phyloP scores from a whole-genome alignment of 2,797 vertebrate species.

The Netta rufina region DNA sequence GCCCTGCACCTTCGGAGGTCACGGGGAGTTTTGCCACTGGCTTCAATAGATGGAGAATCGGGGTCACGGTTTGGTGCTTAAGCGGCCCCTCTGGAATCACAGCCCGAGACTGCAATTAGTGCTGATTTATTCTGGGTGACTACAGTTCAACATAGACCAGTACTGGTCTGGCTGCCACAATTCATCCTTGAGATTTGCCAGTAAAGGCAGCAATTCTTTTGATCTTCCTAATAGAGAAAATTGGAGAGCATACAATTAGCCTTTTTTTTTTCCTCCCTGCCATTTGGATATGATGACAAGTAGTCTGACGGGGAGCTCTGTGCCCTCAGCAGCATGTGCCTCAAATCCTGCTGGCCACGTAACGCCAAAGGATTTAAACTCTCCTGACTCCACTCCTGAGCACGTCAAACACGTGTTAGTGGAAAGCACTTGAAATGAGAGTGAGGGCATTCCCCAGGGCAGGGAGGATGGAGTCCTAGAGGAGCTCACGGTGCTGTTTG shows the following conservation, averaged over 20 bases:
- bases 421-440: not conserved
- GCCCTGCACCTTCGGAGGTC: not conserved
- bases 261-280: not conserved
- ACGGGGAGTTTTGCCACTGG: not conserved
- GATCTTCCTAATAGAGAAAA: conserved; percentile 73
- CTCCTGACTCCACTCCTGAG: not conserved
- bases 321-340: not conserved
- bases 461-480: not conserved
- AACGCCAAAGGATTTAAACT: not conserved
- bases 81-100: conserved; percentile 60
- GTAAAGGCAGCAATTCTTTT: conserved; percentile 69
- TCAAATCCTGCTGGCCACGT: not conserved
- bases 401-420: not conserved
- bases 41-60: not conserved
- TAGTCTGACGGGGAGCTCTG: not conserved
- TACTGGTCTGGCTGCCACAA: conserved; percentile 56
- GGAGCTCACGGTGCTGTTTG: not conserved
- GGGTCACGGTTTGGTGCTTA: not conserved
- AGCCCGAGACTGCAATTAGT: conserved; percentile 70
- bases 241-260: conserved; percentile 64
- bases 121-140: conserved; percentile 72
- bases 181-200: conserved; percentile 70
- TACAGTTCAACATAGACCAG: conserved; percentile 63
- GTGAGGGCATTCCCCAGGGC: not conserved
- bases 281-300: conserved; percentile 32